Evolutionary conservation across 2,797 vertebrate genomes (phyloP), one percentile per base, ranked within the genome.

Genomic region (Rhinella marina): DNA sequence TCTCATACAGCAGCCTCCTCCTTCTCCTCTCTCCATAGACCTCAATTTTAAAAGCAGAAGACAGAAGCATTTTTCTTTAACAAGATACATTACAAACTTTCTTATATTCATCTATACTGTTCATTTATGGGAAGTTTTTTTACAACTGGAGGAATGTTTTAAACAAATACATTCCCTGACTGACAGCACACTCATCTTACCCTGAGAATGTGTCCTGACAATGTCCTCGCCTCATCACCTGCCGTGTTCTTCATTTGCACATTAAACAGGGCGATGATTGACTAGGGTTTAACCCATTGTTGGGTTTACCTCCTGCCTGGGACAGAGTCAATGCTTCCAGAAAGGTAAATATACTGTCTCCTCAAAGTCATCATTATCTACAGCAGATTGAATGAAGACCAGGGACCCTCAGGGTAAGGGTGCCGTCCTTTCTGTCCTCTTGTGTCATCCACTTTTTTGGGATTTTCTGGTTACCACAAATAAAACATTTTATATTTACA

Each of bases 401-500:
- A 13, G 7, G 0, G 70, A 25, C 70, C 19, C 32, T 41, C 70
- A 48, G 32, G 32, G 17, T 72, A 9, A 23, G 1, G 11, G 10
- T n/a, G 21, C 72, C 48, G 2, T n/a, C 32, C 19, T 4, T 75
- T 50, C 41, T 75, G 72, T 50, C 11, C 41, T 23, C 3, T 10
- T 50, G 21, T 75, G 41, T 0, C 21, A 10, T 54, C 48, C 9
- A n/a, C 23, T n/a, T 76, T 76, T 52, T 75, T 10, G 21, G 11
- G 48, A 76, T 76, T 75, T 75, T 5, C 19, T 21, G 5, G 7
- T 75, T 50, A 50, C 50, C 21, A 54, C 11, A 76, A 76, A 76
- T 52, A 54, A 76, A 76, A 76, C 73, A 2, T 76, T 76, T 76
- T 76, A 76, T 76, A 76, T 76, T 76, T 76, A 76, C 48, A 76